Evolutionary conservation across 2,113 vertebrate genomes (phyloP), one percentile per base, ranked within the genome.

Genomic region (Etheostoma cragini): DNA sequence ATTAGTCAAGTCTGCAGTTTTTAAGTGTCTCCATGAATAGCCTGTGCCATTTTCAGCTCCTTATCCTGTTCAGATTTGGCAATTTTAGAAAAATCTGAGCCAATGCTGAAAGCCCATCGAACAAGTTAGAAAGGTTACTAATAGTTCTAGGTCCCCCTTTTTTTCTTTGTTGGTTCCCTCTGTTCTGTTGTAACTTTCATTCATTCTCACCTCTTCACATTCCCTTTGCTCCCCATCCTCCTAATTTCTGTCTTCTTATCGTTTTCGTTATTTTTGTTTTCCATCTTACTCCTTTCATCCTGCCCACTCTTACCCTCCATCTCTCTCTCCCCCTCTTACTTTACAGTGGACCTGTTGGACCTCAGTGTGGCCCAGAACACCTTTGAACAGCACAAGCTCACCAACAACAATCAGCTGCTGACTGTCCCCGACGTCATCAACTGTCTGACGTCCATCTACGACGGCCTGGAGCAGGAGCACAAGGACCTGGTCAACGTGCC

Each of bases 401-500:
- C 91, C 85, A 96, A 97, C 87, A 98, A 98, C 81, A 96, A 95
- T 57, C 96, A 97, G 72, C 95, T 97, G 65, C 94, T 98, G 30
- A 93, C 95, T 3, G 97, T 99, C 42, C 97, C 97, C 3, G 98
- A 99, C 50, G 94, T 99, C 87, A 97, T 99, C 93, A 97, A 96
- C 92, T 97, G 97, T 87, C 95, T 99, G 93, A 98, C 97, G 6
- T 97, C 96, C 30, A 95, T 97, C 72, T 99, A 99, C 19, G 96
- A 97, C 8, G 97, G 97, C 33, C 96, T 99, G 79, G 97, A 99
- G 83, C 97, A 98, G 90, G 95, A 97, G 83, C 96, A 99, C 88
- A 97, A 96, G 83, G 97, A 98, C 82, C 93, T 99, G 94, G 98
- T 99, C 88, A 98, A 98, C 0, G 97, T 99, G 42, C 98, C 98